A percentile compares a stretch with the other conserved stretches of the same genome.
These are phyloP conservation scores for Parasteatoda lunata DNA, from an alignment of 2,888 invertebrate genomes.

Conservation along the genomic window DNA sequence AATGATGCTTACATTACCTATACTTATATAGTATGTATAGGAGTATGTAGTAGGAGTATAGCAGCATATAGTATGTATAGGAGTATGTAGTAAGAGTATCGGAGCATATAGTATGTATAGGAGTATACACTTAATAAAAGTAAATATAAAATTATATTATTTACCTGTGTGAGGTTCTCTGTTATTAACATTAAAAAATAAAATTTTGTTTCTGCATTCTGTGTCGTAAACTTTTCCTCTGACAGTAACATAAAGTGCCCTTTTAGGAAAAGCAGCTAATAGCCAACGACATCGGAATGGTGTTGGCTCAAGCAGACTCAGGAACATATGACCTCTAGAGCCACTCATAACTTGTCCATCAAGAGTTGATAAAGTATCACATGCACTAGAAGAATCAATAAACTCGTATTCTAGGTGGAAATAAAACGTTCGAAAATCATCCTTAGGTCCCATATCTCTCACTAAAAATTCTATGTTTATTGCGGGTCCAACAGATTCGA, in stretches of 20 bases:
- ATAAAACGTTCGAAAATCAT: constrained; percentile 85
- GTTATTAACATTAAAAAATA: constrained; percentile 39
- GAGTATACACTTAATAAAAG: not conserved
- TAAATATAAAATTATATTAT: not conserved
- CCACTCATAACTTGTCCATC: constrained; percentile 38
- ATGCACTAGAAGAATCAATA: constrained; percentile 77
- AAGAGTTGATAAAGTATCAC: constrained; percentile 9
- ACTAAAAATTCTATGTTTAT: constrained; percentile 84
- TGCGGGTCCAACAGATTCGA: constrained; percentile 81
- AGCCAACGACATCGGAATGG: constrained; percentile 70
- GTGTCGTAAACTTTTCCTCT: constrained; percentile 65
- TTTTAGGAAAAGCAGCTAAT: constrained; percentile 69
- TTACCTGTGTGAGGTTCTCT: constrained; percentile 55
- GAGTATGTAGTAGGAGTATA: too few relatives aligned
- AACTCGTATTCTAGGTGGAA: constrained; percentile 88
- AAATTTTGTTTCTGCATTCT: constrained; percentile 51
- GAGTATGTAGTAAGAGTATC: too few relatives aligned
- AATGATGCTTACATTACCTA: not conserved
- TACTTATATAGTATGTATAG: too few relatives aligned
- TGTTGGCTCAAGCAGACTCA: constrained; percentile 20
- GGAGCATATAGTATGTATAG: too few relatives aligned
- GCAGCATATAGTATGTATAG: too few relatives aligned
- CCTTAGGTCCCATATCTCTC: constrained; percentile 85
- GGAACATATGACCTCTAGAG: constrained; percentile 45
- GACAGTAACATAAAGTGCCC: constrained; percentile 70